A percentile compares a stretch with the other conserved stretches of the same genome.
These are phyloP conservation scores for Drosophila aldrichi DNA, from an alignment of 2,888 invertebrate genomes.

Conservation along the genomic window DNA sequence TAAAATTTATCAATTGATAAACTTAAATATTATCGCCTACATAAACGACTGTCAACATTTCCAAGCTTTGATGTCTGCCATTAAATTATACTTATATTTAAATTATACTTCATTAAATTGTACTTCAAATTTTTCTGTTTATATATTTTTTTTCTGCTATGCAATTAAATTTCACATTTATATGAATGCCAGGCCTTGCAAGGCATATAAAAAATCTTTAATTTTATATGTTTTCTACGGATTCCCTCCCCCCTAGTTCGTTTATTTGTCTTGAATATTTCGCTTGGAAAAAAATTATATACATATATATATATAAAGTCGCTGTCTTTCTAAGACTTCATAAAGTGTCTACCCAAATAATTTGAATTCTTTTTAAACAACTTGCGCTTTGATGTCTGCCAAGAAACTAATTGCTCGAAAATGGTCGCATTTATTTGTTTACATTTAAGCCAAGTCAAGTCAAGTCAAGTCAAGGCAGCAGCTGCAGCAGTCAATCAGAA, in stretches of 20 bases:
- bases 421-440: constrained; percentile 43
- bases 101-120: too few relatives aligned
- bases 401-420: constrained; percentile 18
- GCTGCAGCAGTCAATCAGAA: constrained; percentile 5
- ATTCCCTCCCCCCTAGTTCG: too few relatives aligned
- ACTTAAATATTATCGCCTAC: too few relatives aligned
- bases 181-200: too few relatives aligned
- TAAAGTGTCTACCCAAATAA: constrained; percentile 1
- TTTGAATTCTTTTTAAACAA: neutral
- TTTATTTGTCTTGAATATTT: neutral
- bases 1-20: too few relatives aligned
- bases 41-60: too few relatives aligned
- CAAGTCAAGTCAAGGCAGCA: neutral
- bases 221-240: neutral
- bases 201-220: neutral
- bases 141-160: neutral
- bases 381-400: constrained; percentile 17
- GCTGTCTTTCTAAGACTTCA: constrained; percentile 1
- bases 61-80: too few relatives aligned
- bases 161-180: neutral
- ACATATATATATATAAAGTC: neutral
- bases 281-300: neutral
- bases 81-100: too few relatives aligned
- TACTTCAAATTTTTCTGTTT: too few relatives aligned
- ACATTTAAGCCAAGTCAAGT: constrained; percentile 10